Percentiles rank a stretch among this genome's conserved stretches.
Conservation (phyloP, 2,113 vertebrate species). For the Microcebus murinus region DNA sequence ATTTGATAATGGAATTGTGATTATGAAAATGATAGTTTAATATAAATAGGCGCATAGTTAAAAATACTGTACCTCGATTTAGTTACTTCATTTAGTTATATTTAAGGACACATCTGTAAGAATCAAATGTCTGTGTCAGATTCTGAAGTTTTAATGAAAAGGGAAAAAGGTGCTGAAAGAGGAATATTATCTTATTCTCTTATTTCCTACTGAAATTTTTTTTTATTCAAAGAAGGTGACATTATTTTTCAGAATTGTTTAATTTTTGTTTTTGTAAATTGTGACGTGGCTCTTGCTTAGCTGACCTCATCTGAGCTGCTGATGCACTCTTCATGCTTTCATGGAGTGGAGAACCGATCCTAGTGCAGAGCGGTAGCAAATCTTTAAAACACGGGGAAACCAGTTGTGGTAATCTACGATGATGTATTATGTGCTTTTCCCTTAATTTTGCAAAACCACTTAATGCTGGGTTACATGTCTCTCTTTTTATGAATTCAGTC, state of each 20-base stretch:
- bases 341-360: conserved; percentile 77
- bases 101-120: conserved; percentile 69
- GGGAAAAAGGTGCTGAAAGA: conserved; percentile 79
- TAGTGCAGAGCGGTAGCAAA: conserved; percentile 53
- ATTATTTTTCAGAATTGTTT: background rate
- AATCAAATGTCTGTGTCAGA: conserved; percentile 83
- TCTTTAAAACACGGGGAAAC: background rate
- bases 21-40: background rate
- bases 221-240: background rate
- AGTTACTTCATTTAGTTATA: conserved; percentile 58
- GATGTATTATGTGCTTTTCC: conserved; percentile 56
- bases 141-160: conserved; percentile 73
- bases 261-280: background rate
- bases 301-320: conserved; percentile 78
- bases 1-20: conserved; percentile 66
- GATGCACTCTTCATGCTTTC: conserved; percentile 81
- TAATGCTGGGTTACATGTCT: conserved; percentile 79
- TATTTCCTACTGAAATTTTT: background rate
- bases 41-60: conserved; percentile 24
- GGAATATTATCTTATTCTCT: background rate
- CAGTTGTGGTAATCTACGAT: conserved; percentile 22
- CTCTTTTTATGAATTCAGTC: conserved; percentile 89
- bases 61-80: conserved; percentile 33
- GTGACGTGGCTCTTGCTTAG: conserved; percentile 67
- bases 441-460: conserved; percentile 1